These are phyloP conservation scores for Dryobotodes eremita DNA, from an alignment of 2,888 invertebrate genomes.

Conservation along the genomic window DNA sequence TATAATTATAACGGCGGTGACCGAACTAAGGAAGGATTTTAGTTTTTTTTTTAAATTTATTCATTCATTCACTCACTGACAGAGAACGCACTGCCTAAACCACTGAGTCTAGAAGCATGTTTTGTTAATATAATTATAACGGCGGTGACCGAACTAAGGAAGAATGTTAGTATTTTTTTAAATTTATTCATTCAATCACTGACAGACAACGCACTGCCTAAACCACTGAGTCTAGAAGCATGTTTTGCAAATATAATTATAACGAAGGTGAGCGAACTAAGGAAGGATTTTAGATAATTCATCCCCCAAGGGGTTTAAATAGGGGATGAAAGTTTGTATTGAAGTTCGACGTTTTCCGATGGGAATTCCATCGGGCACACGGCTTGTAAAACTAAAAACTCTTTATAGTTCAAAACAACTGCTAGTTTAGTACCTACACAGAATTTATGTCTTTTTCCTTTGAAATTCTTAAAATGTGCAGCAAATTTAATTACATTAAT, in stretches of 20 bases:
- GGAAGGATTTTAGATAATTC: not conserved
- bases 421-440: conserved; percentile 11
- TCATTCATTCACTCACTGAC: too few species aligned
- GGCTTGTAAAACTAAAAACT: not conserved
- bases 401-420: conserved; percentile 16
- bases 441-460: conserved; percentile 43
- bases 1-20: too few species aligned
- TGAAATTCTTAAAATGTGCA: conserved; percentile 60
- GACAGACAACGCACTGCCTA: too few species aligned
- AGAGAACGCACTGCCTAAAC: not conserved
- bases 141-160: too few species aligned
- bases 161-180: not conserved
- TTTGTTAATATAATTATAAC: not conserved
- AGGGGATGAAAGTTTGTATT: not conserved
- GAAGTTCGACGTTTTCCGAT: not conserved
- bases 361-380: not conserved
- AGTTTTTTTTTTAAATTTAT: too few species aligned
- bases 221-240: not conserved
- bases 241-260: not conserved
- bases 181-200: too few species aligned
- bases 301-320: not conserved
- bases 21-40: too few species aligned
- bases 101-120: not conserved
- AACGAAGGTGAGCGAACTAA: not conserved
- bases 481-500: conserved; percentile 66